phyloP scores from a whole-genome alignment of 2,888 invertebrate genomes.

The Junonia oenone region DNA sequence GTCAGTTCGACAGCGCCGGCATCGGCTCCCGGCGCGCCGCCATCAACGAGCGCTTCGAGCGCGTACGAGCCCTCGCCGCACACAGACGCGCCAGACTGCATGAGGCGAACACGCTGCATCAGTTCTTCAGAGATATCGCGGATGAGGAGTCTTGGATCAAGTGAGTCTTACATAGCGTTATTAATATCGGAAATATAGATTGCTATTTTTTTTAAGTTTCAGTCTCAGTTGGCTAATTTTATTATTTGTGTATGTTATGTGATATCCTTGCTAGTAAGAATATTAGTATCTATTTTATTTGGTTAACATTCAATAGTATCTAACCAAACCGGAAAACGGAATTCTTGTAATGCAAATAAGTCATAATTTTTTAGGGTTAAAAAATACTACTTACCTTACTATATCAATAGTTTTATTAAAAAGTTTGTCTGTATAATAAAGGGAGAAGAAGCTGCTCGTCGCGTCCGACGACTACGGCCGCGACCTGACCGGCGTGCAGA shows the following conservation, averaged over 20 bases:
- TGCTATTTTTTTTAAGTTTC: too few relatives aligned
- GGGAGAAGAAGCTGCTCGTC: slow-evolving; percentile 97
- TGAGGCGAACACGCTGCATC: slow-evolving; percentile 98
- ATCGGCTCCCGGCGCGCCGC: slow-evolving; percentile 96
- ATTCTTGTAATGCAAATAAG: too few relatives aligned
- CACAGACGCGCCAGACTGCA: slow-evolving; percentile 94
- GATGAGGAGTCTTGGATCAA: slow-evolving; percentile 99
- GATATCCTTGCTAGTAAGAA: too few relatives aligned
- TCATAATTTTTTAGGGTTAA: too few relatives aligned
- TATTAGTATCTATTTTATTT: too few relatives aligned
- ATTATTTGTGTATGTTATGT: background rate
- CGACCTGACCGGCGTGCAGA: slow-evolving; percentile 98
- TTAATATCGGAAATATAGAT: too few relatives aligned
- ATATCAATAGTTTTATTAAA: too few relatives aligned
- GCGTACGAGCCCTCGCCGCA: slow-evolving; percentile 94
- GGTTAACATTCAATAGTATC: too few relatives aligned
- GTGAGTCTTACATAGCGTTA: too few relatives aligned
- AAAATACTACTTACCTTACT: too few relatives aligned
- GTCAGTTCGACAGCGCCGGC: slow-evolving; percentile 97
- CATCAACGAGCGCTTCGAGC: slow-evolving; percentile 97
- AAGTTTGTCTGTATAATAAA: too few relatives aligned
- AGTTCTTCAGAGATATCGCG: slow-evolving; percentile 99
- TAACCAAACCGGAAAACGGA: too few relatives aligned
- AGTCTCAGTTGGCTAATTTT: background rate
- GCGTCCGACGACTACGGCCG: slow-evolving; percentile 99